Evolutionary conservation across 92 coral and sea anemone genomes (phyloP).

Genomic region (Siderastrea siderea): DNA sequence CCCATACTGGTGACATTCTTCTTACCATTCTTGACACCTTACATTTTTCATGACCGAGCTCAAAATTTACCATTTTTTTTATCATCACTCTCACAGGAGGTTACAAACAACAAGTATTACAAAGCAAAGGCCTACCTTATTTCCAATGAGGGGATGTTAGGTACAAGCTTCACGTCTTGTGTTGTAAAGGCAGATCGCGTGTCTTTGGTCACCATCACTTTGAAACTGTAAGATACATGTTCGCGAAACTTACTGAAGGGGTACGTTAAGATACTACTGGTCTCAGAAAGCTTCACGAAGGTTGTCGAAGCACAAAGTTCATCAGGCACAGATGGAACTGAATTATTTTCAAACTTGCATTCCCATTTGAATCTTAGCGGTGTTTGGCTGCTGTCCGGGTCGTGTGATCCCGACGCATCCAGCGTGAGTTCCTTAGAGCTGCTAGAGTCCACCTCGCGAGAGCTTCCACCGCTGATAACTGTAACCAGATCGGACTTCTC

Average conservation of each 20-base stretch:
- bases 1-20: too few relatives aligned
- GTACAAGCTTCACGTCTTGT: conserved; percentile 54
- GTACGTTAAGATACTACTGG: background rate
- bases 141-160: conserved; percentile 67
- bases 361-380: conserved; percentile 70
- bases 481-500: conserved; percentile 69
- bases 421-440: conserved; percentile 35
- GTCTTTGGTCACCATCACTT: conserved; percentile 44
- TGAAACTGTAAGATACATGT: conserved; percentile 62
- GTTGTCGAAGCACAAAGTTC: conserved; percentile 24
- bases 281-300: conserved; percentile 17
- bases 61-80: too few relatives aligned
- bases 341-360: conserved; percentile 42
- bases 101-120: too few relatives aligned
- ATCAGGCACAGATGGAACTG: background rate
- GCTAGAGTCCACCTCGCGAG: conserved; percentile 44
- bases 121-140: conserved; percentile 67
- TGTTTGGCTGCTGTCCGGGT: conserved; percentile 25
- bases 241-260: conserved; percentile 35
- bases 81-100: too few relatives aligned
- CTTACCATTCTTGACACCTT: too few relatives aligned
- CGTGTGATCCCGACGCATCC: conserved; percentile 72
- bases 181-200: conserved; percentile 5
- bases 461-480: conserved; percentile 64
- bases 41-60: too few relatives aligned